Evolutionary conservation across 92 coral and sea anemone species (phyloP), one percentile per base, ranked within the genome.

Genomic region (Chrysogorgia sp.): DNA sequence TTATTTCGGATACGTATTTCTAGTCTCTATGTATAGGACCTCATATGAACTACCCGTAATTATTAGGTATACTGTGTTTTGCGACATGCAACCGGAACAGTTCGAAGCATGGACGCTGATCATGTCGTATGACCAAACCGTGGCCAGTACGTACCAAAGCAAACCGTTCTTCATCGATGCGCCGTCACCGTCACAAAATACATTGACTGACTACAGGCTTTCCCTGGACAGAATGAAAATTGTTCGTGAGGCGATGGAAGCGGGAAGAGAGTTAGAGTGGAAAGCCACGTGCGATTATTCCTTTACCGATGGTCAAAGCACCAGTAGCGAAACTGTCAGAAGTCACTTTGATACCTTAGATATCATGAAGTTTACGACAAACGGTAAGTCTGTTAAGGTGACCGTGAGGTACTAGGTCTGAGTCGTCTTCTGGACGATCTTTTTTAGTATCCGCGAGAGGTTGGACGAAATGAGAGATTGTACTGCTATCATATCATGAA

Each of bases 261-360:
- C 13, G 29, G 75, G 23, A 1, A 47, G 30, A 26, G 47, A 68
- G 10, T 25, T 68, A 35, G 58, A 68, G 17, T 68, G 75, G 75
- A 68, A 32, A 45, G 75, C 75, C 4, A 68, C 75, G 29, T 68
- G 75, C n/a, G 75, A 29, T 45, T 68, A 41, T 47, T 68, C 75
- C n/a, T 43, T 68, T 13, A 58, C 1, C 9, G 22, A 21, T 1
- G 58, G 58, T 8, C 35, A 23, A 20, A 25, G 34, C 21, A 68
- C 75, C 30, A 68, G 41, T 29, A 34, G 43, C 43, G 75, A 68
- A 3, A 25, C 28, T 0, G 58, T 68, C 26, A 24, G 75, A 41
- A 68, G 58, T 45, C 28, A 33, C 1, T 68, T 68, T 43, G 0
- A 21, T 0, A 68, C 75, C 2, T 21, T 68, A 35, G 58, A 68